Percentiles rank a stretch among this genome's conserved stretches.
These are phyloP conservation scores for Amphimallon solstitiale DNA, from an alignment of 2,888 invertebrate genomes.

Conservation along the genomic window DNA sequence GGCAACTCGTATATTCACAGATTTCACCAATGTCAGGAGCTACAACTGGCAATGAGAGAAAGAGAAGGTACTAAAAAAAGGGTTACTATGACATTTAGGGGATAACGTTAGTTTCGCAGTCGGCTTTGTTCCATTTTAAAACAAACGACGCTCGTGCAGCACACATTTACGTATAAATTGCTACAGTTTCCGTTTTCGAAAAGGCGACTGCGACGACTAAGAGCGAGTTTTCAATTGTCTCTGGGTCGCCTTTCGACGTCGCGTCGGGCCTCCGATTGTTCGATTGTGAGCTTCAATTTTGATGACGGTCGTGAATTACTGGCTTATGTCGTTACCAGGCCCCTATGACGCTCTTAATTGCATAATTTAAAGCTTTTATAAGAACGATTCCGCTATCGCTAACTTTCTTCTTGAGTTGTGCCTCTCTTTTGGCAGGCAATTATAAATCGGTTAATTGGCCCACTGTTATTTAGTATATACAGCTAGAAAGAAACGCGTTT, in stretches of 20 bases:
- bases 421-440: too few relatives aligned
- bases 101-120: constrained; percentile 36
- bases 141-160: constrained; percentile 45
- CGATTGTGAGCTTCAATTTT: constrained; percentile 54
- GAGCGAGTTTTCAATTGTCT: constrained; percentile 54
- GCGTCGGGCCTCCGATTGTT: constrained; percentile 53
- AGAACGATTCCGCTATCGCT: neutral
- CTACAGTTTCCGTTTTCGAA: constrained; percentile 49
- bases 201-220: constrained; percentile 26
- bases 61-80: constrained; percentile 34
- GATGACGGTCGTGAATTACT: constrained; percentile 55
- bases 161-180: constrained; percentile 55
- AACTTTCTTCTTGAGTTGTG: neutral
- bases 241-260: constrained; percentile 41
- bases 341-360: constrained; percentile 52
- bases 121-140: constrained; percentile 42
- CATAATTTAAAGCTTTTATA: constrained; percentile 51
- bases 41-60: constrained; percentile 8
- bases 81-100: constrained; percentile 37
- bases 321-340: constrained; percentile 48
- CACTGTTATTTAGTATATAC: too few relatives aligned
- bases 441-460: too few relatives aligned
- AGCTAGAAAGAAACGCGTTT: too few relatives aligned
- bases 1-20: constrained; percentile 27
- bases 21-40: constrained; percentile 20